Base-by-base conservation (phyloP, 2,113 vertebrate species). In the Epinephelus lanceolatus region DNA sequence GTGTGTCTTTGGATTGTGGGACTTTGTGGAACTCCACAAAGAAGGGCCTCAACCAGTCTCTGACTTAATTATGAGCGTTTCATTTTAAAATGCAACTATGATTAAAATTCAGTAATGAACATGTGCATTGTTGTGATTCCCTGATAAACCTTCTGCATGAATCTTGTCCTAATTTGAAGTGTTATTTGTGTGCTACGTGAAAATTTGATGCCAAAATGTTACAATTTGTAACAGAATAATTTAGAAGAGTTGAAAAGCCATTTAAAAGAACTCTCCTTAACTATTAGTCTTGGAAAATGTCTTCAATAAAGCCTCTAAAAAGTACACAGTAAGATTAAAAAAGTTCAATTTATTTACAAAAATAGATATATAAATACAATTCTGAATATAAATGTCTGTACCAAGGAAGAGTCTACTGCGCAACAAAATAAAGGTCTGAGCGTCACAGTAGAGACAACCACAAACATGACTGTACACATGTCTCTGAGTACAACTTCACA, bases 331-430 rank as follows among this genome's bases (percentile, higher is more conserved):
- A 5, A 23, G 15, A 25, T 49, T 10, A 62, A 5, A 11, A 89
- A 83, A 49, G 4, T 56, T 86, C 5, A 14, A 62, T 91, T 93
- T 92, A 91, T 92, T 91, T 83, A 71, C 21, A 90, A 92, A 89
- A 86, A 91, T 71, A 80, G 17, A 91, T 74, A 82, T 47, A 81
- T 88, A 79, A 86, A 83, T 86, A 89, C 42, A 88, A 63, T 52
- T 55, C 12, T 49, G 81, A 52, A 30, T 11, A 14, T 49, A 76
- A 80, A 74, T 0, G 21, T 70, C 25, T 80, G 71, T 83, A 86
- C 37, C 77, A 56, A 71, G 52, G 8, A 67, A 27, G 19, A 72
- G 40, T 78, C 21, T 66, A 33, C 3, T 37, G 1, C 13, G 71
- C 63, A 61, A 68, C 3, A 42, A 86, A 65, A 80, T 65, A 52